A percentile compares a stretch with the other conserved stretches of the same genome.
phyloP scores from a whole-genome alignment of 1,140 invertebrate species.

The Cephus cinctus region DNA sequence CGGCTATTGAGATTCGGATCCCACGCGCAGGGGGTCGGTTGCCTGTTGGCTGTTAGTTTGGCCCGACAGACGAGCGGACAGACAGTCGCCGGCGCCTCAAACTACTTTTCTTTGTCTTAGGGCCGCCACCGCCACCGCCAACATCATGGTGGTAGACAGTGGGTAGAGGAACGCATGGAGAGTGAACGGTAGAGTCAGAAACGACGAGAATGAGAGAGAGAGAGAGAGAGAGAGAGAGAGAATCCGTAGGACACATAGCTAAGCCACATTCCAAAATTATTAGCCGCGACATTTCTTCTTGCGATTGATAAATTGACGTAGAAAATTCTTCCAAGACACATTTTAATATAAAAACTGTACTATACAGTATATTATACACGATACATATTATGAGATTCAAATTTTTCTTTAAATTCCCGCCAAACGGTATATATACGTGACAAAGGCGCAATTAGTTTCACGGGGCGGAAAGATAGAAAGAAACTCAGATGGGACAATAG shows the following conservation, averaged over 20 bases:
- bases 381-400: neutral
- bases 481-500: too few species aligned
- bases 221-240: neutral
- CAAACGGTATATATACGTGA: constrained; percentile 7
- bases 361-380: neutral
- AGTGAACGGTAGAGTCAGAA: too few species aligned
- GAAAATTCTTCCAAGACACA: neutral
- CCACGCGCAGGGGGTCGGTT: constrained; percentile 16
- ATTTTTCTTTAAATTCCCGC: neutral
- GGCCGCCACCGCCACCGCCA: constrained; percentile 18
- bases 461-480: constrained; percentile 14
- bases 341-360: neutral
- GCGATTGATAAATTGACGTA: neutral
- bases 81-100: constrained; percentile 24
- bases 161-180: too few species aligned
- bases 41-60: neutral
- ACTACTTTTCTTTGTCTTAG: constrained; percentile 34
- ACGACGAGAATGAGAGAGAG: neutral
- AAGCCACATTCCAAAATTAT: constrained; percentile 3
- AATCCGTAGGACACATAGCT: too few species aligned
- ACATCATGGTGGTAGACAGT: constrained; percentile 10
- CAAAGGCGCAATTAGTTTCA: constrained; percentile 28
- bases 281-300: neutral
- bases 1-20: constrained; percentile 1
- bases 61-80: constrained; percentile 8